Evolutionary conservation across 1,140 invertebrate species (phyloP).

Genomic region (Cydia fagiglandana): DNA sequence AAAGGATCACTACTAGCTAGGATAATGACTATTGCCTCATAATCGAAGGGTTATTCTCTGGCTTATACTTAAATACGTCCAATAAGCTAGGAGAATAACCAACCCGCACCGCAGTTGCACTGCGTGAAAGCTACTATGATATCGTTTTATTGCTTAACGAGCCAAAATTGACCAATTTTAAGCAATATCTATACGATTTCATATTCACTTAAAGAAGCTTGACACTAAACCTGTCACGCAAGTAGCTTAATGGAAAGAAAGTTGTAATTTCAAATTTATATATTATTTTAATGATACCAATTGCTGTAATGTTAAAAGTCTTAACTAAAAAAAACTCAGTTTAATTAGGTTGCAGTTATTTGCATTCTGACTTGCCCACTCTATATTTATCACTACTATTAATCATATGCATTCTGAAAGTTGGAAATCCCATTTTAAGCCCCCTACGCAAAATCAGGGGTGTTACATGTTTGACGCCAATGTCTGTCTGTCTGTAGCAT

Average conservation of each 20-base stretch:
- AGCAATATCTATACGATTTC: conserved; percentile 21
- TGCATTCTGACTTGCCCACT: background rate
- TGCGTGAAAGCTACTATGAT: conserved; percentile 59
- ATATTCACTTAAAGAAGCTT: conserved; percentile 15
- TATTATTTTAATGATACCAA: conserved; percentile 2
- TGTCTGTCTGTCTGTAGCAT: too few species aligned
- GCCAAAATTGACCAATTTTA: conserved; percentile 28
- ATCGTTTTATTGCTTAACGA: conserved; percentile 40
- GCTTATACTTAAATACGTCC: too few species aligned
- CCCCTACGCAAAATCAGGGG: too few species aligned
- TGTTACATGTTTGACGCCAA: too few species aligned
- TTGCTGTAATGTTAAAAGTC: background rate
- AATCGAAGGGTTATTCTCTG: too few species aligned
- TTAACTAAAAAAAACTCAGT: background rate
- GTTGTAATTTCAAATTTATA: background rate
- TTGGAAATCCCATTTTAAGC: too few species aligned
- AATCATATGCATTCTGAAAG: too few species aligned
- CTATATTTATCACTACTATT: too few species aligned
- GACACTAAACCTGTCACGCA: conserved; percentile 18
- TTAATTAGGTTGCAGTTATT: background rate
- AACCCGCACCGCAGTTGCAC: conserved; percentile 40
- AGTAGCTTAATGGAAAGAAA: conserved; percentile 20
- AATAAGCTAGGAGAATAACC: background rate
- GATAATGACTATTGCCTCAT: too few species aligned
- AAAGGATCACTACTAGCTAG: too few species aligned